A percentile compares a stretch with the other conserved stretches of the same genome.
Evolutionary conservation across 2,888 invertebrate genomes (phyloP).

Genomic region (Leucozona laternaria): DNA sequence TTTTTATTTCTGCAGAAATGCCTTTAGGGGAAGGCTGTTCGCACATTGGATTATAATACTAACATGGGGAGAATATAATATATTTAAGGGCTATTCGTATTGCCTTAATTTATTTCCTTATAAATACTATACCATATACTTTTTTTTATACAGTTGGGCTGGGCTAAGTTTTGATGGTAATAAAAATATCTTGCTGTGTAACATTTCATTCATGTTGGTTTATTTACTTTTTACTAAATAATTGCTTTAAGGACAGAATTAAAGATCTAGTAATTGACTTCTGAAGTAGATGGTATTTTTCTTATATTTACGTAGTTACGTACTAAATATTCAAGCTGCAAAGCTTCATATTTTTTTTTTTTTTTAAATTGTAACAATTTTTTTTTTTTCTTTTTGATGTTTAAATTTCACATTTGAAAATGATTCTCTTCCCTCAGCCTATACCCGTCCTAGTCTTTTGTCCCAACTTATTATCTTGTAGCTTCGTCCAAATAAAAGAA

Average conservation of each 20-base stretch:
- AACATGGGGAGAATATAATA: neutral
- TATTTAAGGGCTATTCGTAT: neutral
- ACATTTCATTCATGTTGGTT: neutral
- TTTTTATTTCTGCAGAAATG: neutral
- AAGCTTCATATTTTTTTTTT: no score
- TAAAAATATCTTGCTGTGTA: neutral
- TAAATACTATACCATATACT: neutral
- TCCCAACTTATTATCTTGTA: no score
- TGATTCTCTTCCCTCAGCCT: no score
- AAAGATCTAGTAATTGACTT: no score
- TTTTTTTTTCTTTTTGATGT: no score
- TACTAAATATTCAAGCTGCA: no score
- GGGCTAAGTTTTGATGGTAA: neutral
- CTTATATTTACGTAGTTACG: no score
- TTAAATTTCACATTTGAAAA: no score
- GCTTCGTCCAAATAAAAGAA: no score
- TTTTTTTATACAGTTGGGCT: neutral
- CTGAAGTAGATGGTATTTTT: no score
- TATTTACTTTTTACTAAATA: neutral
- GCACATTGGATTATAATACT: neutral
- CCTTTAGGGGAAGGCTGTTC: neutral
- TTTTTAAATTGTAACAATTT: no score
- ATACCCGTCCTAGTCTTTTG: no score
- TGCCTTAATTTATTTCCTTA: neutral
- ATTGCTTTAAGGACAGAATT: neutral